phyloP scores from a whole-genome alignment of 2,888 invertebrate genomes.

The Tigriopus californicus region DNA sequence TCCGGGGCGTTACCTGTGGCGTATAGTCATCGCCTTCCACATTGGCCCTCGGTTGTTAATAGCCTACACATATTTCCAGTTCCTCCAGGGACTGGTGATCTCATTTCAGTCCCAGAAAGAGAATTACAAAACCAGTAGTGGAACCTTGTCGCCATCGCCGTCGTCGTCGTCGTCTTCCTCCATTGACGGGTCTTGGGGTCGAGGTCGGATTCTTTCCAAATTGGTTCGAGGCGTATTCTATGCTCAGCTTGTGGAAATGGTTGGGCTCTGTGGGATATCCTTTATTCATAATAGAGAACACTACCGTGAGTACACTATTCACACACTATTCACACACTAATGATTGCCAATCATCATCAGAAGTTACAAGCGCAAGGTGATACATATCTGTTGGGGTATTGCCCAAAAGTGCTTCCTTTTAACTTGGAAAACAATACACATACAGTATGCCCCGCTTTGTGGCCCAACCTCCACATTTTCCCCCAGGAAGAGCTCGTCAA shows the following conservation, averaged over 20 bases:
- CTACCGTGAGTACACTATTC: conserved; percentile 56
- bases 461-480: no score
- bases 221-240: conserved; percentile 38
- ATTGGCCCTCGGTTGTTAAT: conserved; percentile 75
- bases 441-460: no score
- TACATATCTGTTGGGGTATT: no score
- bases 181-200: conserved; percentile 24
- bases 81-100: conserved; percentile 47
- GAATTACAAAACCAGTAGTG: no score
- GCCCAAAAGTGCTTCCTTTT: no score
- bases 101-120: no score
- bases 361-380: no score
- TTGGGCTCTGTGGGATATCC: conserved; percentile 70
- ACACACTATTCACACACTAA: no score
- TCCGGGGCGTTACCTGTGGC: conserved; percentile 80
- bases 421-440: no score
- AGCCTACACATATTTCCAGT: conserved; percentile 65
- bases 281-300: conserved; percentile 86
- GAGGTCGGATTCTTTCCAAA: conserved; percentile 13
- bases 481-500: no score
- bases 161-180: conserved; percentile 26
- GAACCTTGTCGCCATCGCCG: conserved; percentile 23
- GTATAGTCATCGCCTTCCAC: conserved; percentile 74
- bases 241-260: conserved; percentile 64
- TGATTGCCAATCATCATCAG: neutral